phyloP scores from a whole-genome alignment of 2,888 invertebrate genomes.

The Polyploca ridens region DNA sequence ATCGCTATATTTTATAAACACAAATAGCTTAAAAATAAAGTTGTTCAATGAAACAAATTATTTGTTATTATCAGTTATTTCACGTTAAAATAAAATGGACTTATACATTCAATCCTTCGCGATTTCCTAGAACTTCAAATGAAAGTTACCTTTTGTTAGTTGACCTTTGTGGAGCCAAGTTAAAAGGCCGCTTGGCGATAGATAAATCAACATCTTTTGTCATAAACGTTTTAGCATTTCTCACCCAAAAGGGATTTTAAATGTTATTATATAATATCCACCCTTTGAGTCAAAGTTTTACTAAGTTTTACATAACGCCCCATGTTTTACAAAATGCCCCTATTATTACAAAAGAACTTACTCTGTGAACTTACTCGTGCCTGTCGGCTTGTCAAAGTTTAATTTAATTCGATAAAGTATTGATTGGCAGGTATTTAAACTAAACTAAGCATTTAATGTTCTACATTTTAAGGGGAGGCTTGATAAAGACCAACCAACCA shows the following conservation, averaged over 20 bases:
- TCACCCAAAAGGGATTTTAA: background rate
- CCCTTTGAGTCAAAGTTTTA: background rate
- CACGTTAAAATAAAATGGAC: too few relatives aligned
- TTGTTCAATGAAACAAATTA: too few relatives aligned
- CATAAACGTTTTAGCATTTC: background rate
- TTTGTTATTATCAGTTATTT: too few relatives aligned
- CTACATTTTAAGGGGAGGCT: too few relatives aligned
- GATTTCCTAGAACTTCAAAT: too few relatives aligned
- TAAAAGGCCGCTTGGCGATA: too few relatives aligned
- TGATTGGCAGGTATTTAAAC: background rate
- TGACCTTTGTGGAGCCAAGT: too few relatives aligned
- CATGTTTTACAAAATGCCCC: background rate
- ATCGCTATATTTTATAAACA: too few relatives aligned
- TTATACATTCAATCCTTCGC: too few relatives aligned
- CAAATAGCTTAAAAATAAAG: slow-evolving; percentile 4
- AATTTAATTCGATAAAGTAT: background rate
- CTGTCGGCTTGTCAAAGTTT: background rate
- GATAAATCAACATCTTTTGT: background rate
- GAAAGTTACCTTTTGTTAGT: too few relatives aligned
- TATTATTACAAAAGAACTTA: background rate
- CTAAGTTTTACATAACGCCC: background rate
- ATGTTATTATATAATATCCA: background rate
- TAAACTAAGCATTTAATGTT: background rate
- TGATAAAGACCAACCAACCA: too few relatives aligned
- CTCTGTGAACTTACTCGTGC: background rate